Conservation (phyloP, 2,797 vertebrate genomes). For the Petrocephalus schoutedeni region DNA sequence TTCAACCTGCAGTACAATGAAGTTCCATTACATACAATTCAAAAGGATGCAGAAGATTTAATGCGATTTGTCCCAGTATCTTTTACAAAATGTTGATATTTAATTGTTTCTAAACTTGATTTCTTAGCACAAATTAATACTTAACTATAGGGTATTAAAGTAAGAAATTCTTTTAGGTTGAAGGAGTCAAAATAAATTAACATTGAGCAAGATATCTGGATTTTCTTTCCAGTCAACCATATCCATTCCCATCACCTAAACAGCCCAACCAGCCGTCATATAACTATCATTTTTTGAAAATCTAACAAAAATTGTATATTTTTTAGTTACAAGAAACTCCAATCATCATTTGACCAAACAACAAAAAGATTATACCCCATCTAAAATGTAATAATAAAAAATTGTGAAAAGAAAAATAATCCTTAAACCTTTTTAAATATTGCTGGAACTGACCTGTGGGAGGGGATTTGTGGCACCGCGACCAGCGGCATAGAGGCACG, state of each 20-base stretch:
- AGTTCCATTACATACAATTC: neutral
- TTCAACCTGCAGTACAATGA: slow-evolving; percentile 70
- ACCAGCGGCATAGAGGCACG: slow-evolving; percentile 63
- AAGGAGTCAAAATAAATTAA: neutral
- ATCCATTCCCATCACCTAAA: neutral
- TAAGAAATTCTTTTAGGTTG: neutral
- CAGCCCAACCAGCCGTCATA: neutral
- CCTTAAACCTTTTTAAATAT: neutral
- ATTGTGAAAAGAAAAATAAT: neutral
- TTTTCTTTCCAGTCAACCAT: neutral
- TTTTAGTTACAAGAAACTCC: neutral
- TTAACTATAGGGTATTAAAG: neutral
- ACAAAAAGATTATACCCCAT: neutral
- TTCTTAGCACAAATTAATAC: neutral
- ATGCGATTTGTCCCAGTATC: neutral
- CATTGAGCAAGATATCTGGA: neutral
- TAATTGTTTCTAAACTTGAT: neutral
- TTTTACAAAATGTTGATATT: neutral
- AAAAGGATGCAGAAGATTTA: neutral
- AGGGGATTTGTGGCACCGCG: slow-evolving; percentile 79
- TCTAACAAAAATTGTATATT: neutral
- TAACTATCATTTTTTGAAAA: neutral
- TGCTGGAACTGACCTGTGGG: slow-evolving; percentile 75
- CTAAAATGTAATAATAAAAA: neutral
- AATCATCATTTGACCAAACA: neutral